Conservation (phyloP, 2,888 invertebrate genomes). For the Cheiracanthium punctorium region DNA sequence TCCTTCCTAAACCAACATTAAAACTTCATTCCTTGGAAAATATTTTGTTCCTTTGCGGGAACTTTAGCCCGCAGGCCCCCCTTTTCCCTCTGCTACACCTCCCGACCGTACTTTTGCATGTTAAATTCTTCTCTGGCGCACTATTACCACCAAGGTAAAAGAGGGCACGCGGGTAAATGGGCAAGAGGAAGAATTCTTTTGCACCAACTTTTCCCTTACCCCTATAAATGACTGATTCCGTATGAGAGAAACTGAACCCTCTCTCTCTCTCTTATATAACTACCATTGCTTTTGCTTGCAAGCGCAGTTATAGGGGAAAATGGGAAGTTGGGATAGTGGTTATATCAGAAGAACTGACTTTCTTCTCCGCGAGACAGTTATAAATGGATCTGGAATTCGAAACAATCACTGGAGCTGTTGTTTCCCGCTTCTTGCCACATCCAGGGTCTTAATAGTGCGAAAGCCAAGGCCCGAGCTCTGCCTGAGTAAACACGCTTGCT, state of each 20-base stretch:
- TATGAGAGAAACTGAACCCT: background rate
- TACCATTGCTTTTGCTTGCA: no score
- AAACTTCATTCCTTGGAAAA: slow-evolving; percentile 51
- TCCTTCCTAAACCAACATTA: slow-evolving; percentile 29
- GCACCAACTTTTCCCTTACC: background rate
- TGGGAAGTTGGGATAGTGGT: background rate
- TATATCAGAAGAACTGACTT: slow-evolving; percentile 35
- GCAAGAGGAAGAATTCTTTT: background rate
- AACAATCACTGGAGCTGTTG: slow-evolving; percentile 40
- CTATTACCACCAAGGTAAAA: no score
- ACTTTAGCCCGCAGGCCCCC: background rate
- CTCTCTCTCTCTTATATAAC: no score
- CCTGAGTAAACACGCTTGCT: slow-evolving; percentile 49
- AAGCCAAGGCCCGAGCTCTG: slow-evolving; percentile 48
- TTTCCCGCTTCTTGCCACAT: slow-evolving; percentile 15
- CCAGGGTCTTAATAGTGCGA: slow-evolving; percentile 42
- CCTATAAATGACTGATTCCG: slow-evolving; percentile 43
- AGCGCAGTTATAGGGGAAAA: slow-evolving; percentile 40
- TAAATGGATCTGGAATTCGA: slow-evolving; percentile 63
- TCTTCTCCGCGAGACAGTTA: slow-evolving; percentile 37
- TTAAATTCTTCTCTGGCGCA: slow-evolving; percentile 33
- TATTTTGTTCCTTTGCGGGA: slow-evolving; percentile 45
- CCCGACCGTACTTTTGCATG: slow-evolving; percentile 34
- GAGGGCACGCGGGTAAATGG: background rate
- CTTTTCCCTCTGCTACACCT: background rate